Evolutionary conservation across 2,113 vertebrate genomes (phyloP), one percentile per base, ranked within the genome.

Genomic region (Eurypyga helias): DNA sequence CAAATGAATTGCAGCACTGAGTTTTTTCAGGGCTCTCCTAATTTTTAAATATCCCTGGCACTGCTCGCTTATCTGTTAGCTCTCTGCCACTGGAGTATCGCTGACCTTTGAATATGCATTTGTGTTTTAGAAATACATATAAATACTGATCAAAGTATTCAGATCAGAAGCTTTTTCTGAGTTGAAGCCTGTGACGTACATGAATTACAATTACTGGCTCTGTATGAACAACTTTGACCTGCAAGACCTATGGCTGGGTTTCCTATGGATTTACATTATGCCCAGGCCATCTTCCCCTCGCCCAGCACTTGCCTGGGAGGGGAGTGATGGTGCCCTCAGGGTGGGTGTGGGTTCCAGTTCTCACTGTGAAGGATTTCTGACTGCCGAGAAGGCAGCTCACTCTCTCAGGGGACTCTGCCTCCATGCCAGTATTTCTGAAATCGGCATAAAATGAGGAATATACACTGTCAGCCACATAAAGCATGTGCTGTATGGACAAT

Each of bases 281-380:
- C 31, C 26, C 17, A 55, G 55, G 55, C 31, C 13, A 13, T 17
- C 13, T 75, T 62, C 16, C 17, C 21, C 19, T 67, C 28, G 7
- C 19, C 41, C 8, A 25, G 25, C 8, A 13, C 10, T 55, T 2
- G 1, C 41, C 19, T 5, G 5, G n/a, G 5, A 52, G 45, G 10
- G 38, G 17, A 45, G 64, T 0, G 2, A 7, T 2, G 11, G 20
- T 11, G 48, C 45, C 31, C 19, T 70, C 18, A 0, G 2, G 7
- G 9, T 11, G 48, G 24, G 4, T 1, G 3, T 6, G 28, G 24
- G 24, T 4, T 28, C 33, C 13, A 10, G 25, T 23, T 45, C 49
- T 17, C 25, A 13, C 7, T 5, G 17, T 48, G 9, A 20, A 52
- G 23, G 36, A 29, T n/a, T 82, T 12, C 54, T 87, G 71, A 51